phyloP scores from a whole-genome alignment of 2,113 vertebrate genomes.

The Chauna torquata region DNA sequence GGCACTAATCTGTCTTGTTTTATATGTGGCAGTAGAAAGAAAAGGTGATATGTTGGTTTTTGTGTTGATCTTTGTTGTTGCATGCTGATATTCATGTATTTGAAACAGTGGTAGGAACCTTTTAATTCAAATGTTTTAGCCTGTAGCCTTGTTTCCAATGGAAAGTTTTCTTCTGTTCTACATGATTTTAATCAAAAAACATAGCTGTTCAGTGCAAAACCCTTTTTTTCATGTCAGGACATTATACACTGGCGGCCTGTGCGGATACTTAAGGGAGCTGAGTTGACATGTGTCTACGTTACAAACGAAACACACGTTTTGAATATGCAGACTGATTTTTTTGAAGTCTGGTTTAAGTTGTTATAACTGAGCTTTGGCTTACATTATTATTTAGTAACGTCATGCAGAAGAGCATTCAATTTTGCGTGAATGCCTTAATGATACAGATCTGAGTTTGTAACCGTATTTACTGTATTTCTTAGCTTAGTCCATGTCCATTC shows the following conservation, averaged over 20 bases:
- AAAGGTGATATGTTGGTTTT: neutral
- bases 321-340: neutral
- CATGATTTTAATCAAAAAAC: neutral
- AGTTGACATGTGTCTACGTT: neutral
- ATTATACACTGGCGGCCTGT: neutral
- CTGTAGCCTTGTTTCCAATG: neutral
- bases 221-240: neutral
- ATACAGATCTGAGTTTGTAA: neutral
- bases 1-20: neutral
- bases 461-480: neutral
- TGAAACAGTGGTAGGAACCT: neutral
- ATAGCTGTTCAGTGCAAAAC: neutral
- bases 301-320: neutral
- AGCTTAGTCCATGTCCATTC: neutral
- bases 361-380: neutral
- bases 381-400: neutral
- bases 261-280: neutral
- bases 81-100: neutral
- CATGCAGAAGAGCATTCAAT: neutral
- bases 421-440: neutral
- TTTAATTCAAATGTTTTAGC: neutral
- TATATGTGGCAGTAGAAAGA: neutral
- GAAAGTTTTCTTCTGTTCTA: neutral
- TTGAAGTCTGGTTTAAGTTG: neutral
- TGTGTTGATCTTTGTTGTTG: neutral